phyloP scores from a whole-genome alignment of 92 coral and sea anemone genomes.

The Virgularia gustaviana region DNA sequence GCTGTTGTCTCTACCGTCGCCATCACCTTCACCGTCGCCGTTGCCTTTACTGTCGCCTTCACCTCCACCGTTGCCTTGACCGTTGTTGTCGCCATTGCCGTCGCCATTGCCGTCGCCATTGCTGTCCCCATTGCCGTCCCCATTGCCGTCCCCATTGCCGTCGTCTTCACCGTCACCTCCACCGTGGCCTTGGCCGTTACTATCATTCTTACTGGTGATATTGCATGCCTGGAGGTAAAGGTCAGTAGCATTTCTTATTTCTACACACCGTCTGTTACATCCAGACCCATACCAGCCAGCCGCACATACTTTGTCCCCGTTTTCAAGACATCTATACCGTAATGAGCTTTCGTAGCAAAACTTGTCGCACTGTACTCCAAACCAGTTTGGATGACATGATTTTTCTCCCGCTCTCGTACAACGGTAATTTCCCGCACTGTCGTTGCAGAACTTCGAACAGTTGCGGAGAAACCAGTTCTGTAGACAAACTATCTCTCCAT shows the following conservation, averaged over 20 bases:
- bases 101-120: slow-evolving; percentile 19
- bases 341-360: slow-evolving; percentile 35
- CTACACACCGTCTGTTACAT: neutral
- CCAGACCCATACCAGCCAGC: slow-evolving; percentile 42
- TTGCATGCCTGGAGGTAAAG: no score
- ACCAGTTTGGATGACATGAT: slow-evolving; percentile 39
- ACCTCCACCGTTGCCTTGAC: no score
- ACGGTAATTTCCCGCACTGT: neutral
- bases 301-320: slow-evolving; percentile 30
- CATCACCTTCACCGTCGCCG: no score
- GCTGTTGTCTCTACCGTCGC: no score
- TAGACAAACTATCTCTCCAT: neutral
- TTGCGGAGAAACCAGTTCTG: slow-evolving; percentile 16
- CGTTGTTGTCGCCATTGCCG: no score
- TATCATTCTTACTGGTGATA: no score
- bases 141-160: no score
- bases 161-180: no score
- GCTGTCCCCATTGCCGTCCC: slow-evolving; percentile 8
- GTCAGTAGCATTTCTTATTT: slow-evolving; percentile 10
- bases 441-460: slow-evolving; percentile 28
- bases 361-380: slow-evolving; percentile 32
- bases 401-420: slow-evolving; percentile 21
- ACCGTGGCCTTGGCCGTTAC: no score
- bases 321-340: slow-evolving; percentile 15
- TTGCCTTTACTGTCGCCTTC: no score